phyloP scores from a whole-genome alignment of 2,888 invertebrate species.

The Apantesis nais region DNA sequence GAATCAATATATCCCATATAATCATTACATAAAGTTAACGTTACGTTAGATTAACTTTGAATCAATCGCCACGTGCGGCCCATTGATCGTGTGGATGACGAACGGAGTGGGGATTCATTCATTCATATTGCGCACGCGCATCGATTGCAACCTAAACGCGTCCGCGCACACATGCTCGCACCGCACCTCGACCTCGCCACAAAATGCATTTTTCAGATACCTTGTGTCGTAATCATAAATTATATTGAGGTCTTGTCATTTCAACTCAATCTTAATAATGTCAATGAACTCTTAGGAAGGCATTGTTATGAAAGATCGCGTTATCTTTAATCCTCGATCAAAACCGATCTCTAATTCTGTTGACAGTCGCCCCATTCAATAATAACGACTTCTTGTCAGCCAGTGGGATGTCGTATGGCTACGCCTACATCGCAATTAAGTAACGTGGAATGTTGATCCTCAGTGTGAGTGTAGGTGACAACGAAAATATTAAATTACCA shows the following conservation, averaged over 20 bases:
- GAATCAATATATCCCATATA: no score
- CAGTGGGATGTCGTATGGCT: conserved; percentile 56
- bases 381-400: conserved; percentile 53
- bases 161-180: conserved; percentile 49
- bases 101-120: conserved; percentile 71
- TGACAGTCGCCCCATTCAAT: conserved; percentile 58
- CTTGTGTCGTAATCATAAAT: conserved; percentile 66
- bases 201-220: conserved; percentile 61
- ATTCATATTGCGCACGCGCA: conserved; percentile 76
- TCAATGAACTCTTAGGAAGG: conserved; percentile 61
- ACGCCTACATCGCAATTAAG: conserved; percentile 63
- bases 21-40: conserved; percentile 29
- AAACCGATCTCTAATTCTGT: conserved; percentile 53
- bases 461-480: conserved; percentile 61
- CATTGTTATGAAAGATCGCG: conserved; percentile 60
- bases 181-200: conserved; percentile 52
- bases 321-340: conserved; percentile 56
- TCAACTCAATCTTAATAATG: conserved; percentile 51
- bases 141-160: conserved; percentile 60
- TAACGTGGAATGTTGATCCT: conserved; percentile 56
- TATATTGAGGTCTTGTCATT: conserved; percentile 58
- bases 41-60: conserved; percentile 55
- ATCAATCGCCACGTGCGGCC: conserved; percentile 76
- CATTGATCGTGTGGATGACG: conserved; percentile 69
- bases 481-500: conserved; percentile 59